These are phyloP conservation scores for Xestia ashworthii DNA, from an alignment of 2,888 invertebrate species.

Conservation along the genomic window DNA sequence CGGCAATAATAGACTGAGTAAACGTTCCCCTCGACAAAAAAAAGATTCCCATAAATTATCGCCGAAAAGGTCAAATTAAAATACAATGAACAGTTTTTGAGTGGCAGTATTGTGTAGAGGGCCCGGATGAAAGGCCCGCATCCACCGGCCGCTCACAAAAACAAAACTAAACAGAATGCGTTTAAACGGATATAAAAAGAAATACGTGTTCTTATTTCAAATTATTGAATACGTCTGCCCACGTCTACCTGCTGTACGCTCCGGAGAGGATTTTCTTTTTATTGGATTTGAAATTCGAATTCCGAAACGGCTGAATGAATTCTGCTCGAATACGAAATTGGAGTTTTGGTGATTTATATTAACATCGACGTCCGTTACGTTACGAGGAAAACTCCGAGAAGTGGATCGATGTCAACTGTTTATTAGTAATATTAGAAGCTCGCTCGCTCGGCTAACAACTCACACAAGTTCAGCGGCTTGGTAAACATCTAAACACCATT, in stretches of 20 bases:
- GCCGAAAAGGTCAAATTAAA: slow-evolving; percentile 91
- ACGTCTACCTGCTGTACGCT: slow-evolving; percentile 87
- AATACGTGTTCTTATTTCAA: slow-evolving; percentile 89
- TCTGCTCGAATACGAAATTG: slow-evolving; percentile 75
- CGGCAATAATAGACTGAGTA: slow-evolving; percentile 88
- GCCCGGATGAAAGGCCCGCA: slow-evolving; percentile 89
- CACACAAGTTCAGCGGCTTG: slow-evolving; percentile 86
- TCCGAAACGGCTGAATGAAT: slow-evolving; percentile 82
- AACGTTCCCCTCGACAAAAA: slow-evolving; percentile 85
- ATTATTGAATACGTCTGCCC: slow-evolving; percentile 90
- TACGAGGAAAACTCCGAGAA: slow-evolving; percentile 69
- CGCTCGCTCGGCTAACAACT: slow-evolving; percentile 73
- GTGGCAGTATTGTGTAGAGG: slow-evolving; percentile 90
- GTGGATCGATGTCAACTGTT: slow-evolving; percentile 84
- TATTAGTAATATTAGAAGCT: slow-evolving; percentile 85
- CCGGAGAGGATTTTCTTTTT: slow-evolving; percentile 78
- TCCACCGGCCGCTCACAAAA: slow-evolving; percentile 86
- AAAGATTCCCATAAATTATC: slow-evolving; percentile 90
- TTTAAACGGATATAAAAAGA: slow-evolving; percentile 90
- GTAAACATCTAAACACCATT: slow-evolving; percentile 90
- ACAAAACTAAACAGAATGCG: slow-evolving; percentile 90
- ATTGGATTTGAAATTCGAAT: slow-evolving; percentile 79
- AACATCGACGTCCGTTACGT: slow-evolving; percentile 56
- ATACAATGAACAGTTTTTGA: slow-evolving; percentile 91
- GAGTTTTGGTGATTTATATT: slow-evolving; percentile 63